A percentile compares a stretch with the other conserved stretches of the same genome.
phyloP scores from a whole-genome alignment of 64 coral and sea anemone species.

The Orbicella faveolata region DNA sequence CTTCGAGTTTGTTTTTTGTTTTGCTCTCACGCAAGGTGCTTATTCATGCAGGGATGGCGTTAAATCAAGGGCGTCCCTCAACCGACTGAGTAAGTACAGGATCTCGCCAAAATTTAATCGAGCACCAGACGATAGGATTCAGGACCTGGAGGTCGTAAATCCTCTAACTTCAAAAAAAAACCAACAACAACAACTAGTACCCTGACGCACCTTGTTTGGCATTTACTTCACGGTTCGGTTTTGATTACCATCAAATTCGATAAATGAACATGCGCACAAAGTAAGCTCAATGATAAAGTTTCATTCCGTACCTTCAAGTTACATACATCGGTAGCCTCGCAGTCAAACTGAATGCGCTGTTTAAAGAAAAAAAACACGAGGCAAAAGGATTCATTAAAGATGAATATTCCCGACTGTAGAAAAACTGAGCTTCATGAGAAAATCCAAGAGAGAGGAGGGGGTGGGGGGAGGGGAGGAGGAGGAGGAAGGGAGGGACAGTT shows the following conservation, averaged over 20 bases:
- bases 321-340: slow-evolving; percentile 28
- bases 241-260: not conserved
- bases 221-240: not conserved
- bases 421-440: not conserved
- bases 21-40: not conserved
- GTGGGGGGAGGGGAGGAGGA: no score
- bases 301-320: not conserved
- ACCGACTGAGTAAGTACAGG: not conserved
- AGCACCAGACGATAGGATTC: not conserved
- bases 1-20: not conserved
- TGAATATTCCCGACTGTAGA: not conserved
- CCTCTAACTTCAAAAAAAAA: not conserved
- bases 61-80: not conserved
- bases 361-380: not conserved
- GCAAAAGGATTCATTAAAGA: not conserved
- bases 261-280: not conserved
- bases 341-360: slow-evolving; percentile 30
- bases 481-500: no score
- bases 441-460: not conserved
- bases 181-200: not conserved
- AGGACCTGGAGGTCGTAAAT: not conserved
- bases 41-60: not conserved
- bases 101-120: not conserved
- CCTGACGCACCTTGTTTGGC: not conserved
- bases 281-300: not conserved